Evolutionary conservation across 2,797 vertebrate genomes (phyloP), one percentile per base, ranked within the genome.

Genomic region (Trematomus bernacchii): DNA sequence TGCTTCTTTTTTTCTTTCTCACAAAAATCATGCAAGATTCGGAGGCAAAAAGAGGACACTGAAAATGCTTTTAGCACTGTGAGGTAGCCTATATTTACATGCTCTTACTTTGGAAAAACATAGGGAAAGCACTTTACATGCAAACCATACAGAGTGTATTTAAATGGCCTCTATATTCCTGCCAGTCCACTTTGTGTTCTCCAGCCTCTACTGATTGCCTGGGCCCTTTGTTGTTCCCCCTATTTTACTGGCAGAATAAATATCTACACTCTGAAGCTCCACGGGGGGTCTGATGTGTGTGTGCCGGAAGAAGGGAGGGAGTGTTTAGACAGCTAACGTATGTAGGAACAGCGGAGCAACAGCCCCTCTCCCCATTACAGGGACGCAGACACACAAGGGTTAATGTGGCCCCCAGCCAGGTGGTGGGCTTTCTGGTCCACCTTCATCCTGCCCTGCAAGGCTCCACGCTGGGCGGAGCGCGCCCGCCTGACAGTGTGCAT

Each of bases 391-490:
- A 54, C 60, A 78, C 76, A 79, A 46, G 69, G 79, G 86, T 90
- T 91, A 90, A 91, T 86, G 61, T 79, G 85, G 73, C 76, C 88
- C 79, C 83, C 89, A 89, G 84, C 87, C 47, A 68, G 13, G 82
- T 85, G 84, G 84, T 53, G 57, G 82, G 85, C 81, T 52, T 73
- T 71, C 80, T 86, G 71, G 87, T 77, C 85, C 83, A 86, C 86
- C 86, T 80, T 87, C 73, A 83, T 87, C 91, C 78, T 78, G 91
- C 94, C 95, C 93, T 92, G 95, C 95, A 96, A 96, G 96, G 94
- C 96, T 94, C 93, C 97, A 96, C 94, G 97, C 97, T 98, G 97
- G 95, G 96, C 94, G 91, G 85, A 95, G 95, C 95, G 94, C 93
- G 93, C 95, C 96, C 93, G 94, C 94, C 93, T 96, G 96, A 96